Evolutionary conservation across 2,888 invertebrate genomes (phyloP), one percentile per base, ranked within the genome.

Genomic region (Ypsolopha sequella): DNA sequence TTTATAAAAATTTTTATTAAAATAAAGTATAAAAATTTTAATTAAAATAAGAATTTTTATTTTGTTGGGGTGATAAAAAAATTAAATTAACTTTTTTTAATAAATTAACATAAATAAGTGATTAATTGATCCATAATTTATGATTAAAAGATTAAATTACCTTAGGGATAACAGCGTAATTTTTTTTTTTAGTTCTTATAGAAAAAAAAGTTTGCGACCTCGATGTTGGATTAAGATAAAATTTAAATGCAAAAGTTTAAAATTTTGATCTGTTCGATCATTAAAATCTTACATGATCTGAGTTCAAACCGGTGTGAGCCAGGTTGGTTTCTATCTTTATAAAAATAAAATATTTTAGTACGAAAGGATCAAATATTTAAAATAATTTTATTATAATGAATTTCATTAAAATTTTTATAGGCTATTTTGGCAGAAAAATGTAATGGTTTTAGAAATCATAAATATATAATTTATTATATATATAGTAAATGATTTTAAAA

Each of bases 121-220:
- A 78, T 8, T 81, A 59, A 58, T 64, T 88, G 89, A 89, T 89
- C 89, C 88, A 84, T 62, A 78, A 69, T 65, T 89, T 80, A 66
- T 80, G 88, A 89, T 89, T 89, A 89, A 59, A 89, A 89, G 89
- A 88, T 80, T 80, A 90, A 93, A 89, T 91, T 92, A 92, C 92
- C 90, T 90, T 91, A 91, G 91, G 92, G 92, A 92, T 93, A 93
- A 93, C 92, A 93, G 92, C 91, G 90, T 92, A 89, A 92, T 93
- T 88, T 89, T 89, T 89, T 90, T 90, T 80, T 80, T 90, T 88
- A 93, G 92, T 88, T 88, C 91, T 71, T 77, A 93, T 93, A 89
- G 82, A 87, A 89, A 90, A 88, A 87, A 89, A 76, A 89, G 91
- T 87, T 93, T 93, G 91, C 91, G 91, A 93, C 93, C 93, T 94